These are phyloP conservation scores for Chanos chanos DNA, from an alignment of 2,797 vertebrate species.

Conservation along the genomic window DNA sequence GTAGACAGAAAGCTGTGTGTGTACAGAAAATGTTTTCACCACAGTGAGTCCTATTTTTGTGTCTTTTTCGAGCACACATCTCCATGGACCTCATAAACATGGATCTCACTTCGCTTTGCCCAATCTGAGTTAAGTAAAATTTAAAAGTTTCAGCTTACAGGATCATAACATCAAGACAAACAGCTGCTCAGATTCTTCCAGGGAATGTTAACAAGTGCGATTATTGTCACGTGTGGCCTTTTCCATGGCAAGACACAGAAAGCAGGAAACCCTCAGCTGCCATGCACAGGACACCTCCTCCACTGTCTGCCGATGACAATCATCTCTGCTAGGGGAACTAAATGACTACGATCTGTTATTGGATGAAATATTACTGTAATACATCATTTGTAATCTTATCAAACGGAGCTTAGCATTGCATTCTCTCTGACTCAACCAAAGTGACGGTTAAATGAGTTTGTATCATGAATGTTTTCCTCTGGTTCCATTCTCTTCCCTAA, in stretches of 20 bases:
- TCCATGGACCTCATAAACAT: not conserved
- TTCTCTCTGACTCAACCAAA: constrained; percentile 28
- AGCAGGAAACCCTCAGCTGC: too few relatives aligned
- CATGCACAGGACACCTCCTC: too few relatives aligned
- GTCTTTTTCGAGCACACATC: too few relatives aligned
- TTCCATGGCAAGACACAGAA: too few relatives aligned
- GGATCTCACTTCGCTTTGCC: not conserved
- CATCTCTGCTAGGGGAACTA: constrained; percentile 17
- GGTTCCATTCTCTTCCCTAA: too few relatives aligned
- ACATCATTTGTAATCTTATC: constrained; percentile 18
- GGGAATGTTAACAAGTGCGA: not conserved
- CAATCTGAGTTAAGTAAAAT: not conserved
- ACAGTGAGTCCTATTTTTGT: too few relatives aligned
- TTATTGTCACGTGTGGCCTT: too few relatives aligned
- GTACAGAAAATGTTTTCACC: too few relatives aligned
- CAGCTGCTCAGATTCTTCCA: not conserved
- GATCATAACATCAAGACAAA: not conserved
- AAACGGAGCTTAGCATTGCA: constrained; percentile 28
- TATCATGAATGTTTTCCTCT: too few relatives aligned
- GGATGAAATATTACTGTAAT: constrained; percentile 25
- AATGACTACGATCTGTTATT: constrained; percentile 27
- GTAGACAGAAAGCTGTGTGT: too few relatives aligned
- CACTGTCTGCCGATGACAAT: constrained; percentile 22
- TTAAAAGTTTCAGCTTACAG: not conserved
- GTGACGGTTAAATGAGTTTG: constrained; percentile 30